Base-by-base conservation (phyloP, 2,888 invertebrate species). In the Balanococcus diminutus region DNA sequence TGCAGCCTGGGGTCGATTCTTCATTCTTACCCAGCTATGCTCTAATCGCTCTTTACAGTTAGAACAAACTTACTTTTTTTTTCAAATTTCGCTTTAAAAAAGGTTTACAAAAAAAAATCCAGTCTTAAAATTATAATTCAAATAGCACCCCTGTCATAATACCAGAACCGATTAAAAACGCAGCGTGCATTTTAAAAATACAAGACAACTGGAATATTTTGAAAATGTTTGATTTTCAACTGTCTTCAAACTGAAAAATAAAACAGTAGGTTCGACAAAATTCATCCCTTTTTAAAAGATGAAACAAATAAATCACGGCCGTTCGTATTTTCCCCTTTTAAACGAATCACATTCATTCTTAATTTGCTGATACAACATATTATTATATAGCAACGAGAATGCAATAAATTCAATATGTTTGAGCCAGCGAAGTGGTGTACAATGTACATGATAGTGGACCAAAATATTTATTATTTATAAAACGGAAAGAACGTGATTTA, bases 361-460 rank as follows among this genome's bases (percentile, higher is more conserved):
- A 75, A 75, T 75, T 75, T 75, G 75, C 75, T 75, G 75, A 75
- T 75, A 75, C 75, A 32, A 75, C 75, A 32, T 32, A 75, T 75
- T 75, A 75, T 32, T 32, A 75, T 22, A 61, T 32, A 32, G 75
- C 75, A 32, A 32, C 75, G 25, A 51, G 51, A 32, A 32, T 22
- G 75, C 32, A 16, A 75, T 75, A 75, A 75, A 75, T 75, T 67
- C 61, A 28, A 67, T 67, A 67, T 67, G 61, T 67, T 67, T 67
- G 28, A 67, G 11, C 28, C 9, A 67, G 22, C 28, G 22, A 67
- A 67, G 61, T 25, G 61, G 14, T 11, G 61, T 11, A n/a, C 61
- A 28, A 4, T 11, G 61, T 11, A n/a, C 61, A 28, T 67, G 28
- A 67, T 67, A 22, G 61, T 14, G 14, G 25, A 11, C 61, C 28